phyloP scores from a whole-genome alignment of 2,113 vertebrate species.

The Pseudolaguvia tuberculata region DNA sequence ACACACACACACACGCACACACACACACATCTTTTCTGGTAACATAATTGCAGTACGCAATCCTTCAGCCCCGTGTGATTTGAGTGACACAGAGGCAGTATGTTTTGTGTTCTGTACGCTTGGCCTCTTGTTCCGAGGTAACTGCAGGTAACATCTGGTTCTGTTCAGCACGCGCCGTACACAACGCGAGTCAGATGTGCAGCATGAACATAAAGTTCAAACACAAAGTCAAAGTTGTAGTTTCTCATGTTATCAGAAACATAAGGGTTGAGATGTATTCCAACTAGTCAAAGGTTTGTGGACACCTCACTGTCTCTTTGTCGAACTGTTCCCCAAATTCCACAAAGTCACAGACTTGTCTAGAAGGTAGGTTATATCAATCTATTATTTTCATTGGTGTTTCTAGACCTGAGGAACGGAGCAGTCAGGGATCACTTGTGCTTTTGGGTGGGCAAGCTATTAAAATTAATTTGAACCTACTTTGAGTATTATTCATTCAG shows the following conservation, averaged over 20 bases:
- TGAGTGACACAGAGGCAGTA: constrained; percentile 12
- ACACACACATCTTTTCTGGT: too few relatives aligned
- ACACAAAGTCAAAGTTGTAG: neutral
- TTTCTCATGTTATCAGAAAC: neutral
- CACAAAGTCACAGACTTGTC: too few relatives aligned
- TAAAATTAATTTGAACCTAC: too few relatives aligned
- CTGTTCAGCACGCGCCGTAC: constrained; percentile 3
- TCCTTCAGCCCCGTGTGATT: constrained; percentile 13
- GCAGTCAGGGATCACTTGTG: too few relatives aligned
- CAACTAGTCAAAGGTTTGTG: too few relatives aligned
- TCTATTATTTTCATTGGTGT: too few relatives aligned
- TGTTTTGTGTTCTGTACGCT: constrained; percentile 12
- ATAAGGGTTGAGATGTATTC: neutral
- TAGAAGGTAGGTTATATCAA: too few relatives aligned
- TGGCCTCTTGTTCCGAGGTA: constrained; percentile 22
- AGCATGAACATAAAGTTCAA: neutral
- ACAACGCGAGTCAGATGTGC: constrained; percentile 18
- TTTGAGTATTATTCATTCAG: too few relatives aligned
- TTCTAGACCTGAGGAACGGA: too few relatives aligned
- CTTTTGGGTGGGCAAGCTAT: too few relatives aligned
- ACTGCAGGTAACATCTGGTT: constrained; percentile 25
- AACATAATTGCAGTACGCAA: constrained; percentile 4
- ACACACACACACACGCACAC: constrained; percentile 39
- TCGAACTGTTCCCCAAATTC: too few relatives aligned
- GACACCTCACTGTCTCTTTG: too few relatives aligned